phyloP scores from a whole-genome alignment of 2,888 invertebrate species.

The Lordiphosa fenestrarum region DNA sequence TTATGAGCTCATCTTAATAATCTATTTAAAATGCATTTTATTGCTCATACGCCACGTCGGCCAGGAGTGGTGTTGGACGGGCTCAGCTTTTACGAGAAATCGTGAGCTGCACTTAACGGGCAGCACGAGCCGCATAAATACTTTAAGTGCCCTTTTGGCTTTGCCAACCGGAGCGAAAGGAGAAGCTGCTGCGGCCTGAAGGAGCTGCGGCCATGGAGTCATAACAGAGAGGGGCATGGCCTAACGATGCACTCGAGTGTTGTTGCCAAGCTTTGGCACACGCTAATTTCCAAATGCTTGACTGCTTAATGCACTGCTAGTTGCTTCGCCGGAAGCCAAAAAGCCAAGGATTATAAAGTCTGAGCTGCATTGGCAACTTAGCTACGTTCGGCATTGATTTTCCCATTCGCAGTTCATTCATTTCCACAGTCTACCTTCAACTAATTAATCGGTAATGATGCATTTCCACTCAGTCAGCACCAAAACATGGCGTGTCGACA shows the following conservation, averaged over 20 bases:
- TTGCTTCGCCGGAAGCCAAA: not conserved
- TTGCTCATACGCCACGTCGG: slow-evolving; percentile 49
- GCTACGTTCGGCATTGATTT: slow-evolving; percentile 31
- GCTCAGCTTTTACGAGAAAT: slow-evolving; percentile 10
- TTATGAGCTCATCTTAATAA: slow-evolving; percentile 63
- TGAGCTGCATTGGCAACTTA: slow-evolving; percentile 10
- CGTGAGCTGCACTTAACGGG: slow-evolving; percentile 55
- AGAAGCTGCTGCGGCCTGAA: slow-evolving; percentile 11
- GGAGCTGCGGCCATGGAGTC: slow-evolving; percentile 5
- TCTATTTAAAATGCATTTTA: slow-evolving; percentile 69
- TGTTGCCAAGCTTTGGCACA: slow-evolving; percentile 32
- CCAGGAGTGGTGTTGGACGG: slow-evolving; percentile 10
- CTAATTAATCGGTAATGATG: slow-evolving; percentile 69
- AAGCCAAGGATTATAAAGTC: slow-evolving; percentile 1
- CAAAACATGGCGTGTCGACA: slow-evolving; percentile 54
- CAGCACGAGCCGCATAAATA: slow-evolving; percentile 55
- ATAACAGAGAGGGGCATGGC: slow-evolving; percentile 26
- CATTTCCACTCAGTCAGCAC: slow-evolving; percentile 26
- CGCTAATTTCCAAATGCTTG: slow-evolving; percentile 61
- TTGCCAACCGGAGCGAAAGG: slow-evolving; percentile 19
- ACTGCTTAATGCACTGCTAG: slow-evolving; percentile 35
- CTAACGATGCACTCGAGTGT: slow-evolving; percentile 49
- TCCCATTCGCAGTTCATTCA: slow-evolving; percentile 21
- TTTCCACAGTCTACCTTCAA: slow-evolving; percentile 30
- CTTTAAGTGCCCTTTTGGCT: slow-evolving; percentile 52